phyloP scores from a whole-genome alignment of 2,113 vertebrate genomes.

The Rostratula benghalensis region DNA sequence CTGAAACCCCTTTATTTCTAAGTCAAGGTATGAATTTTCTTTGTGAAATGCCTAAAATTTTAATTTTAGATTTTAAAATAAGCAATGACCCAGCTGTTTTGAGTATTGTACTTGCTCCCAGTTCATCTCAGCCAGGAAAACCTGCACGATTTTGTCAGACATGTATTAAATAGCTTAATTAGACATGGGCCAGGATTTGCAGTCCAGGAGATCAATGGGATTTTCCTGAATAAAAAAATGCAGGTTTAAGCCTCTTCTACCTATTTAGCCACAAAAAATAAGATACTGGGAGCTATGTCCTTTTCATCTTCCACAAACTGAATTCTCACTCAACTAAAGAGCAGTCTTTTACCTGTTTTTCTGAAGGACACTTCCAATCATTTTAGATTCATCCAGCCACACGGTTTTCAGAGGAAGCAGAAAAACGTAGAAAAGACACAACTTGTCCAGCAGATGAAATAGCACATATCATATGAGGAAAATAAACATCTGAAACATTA shows the following conservation, averaged over 20 bases:
- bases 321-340: background rate
- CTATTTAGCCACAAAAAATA: background rate
- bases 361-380: background rate
- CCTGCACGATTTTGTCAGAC: fast-evolving
- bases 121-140: background rate
- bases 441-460: background rate
- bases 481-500: background rate
- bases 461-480: background rate
- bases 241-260: background rate
- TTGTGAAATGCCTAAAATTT: background rate
- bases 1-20: background rate
- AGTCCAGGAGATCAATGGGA: background rate
- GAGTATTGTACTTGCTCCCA: background rate
- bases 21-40: background rate
- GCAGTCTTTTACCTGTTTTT: background rate
- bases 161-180: background rate
- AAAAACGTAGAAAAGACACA: background rate
- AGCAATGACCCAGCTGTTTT: background rate
- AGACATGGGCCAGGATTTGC: fast-evolving
- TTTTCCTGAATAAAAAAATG: background rate
- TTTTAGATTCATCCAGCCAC: background rate
- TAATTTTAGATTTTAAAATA: background rate
- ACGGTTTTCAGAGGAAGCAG: background rate
- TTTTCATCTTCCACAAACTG: background rate
- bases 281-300: background rate